Evolutionary conservation across 2,113 vertebrate species (phyloP), one percentile per base, ranked within the genome.

Genomic region (Triplophysa siluroides): DNA sequence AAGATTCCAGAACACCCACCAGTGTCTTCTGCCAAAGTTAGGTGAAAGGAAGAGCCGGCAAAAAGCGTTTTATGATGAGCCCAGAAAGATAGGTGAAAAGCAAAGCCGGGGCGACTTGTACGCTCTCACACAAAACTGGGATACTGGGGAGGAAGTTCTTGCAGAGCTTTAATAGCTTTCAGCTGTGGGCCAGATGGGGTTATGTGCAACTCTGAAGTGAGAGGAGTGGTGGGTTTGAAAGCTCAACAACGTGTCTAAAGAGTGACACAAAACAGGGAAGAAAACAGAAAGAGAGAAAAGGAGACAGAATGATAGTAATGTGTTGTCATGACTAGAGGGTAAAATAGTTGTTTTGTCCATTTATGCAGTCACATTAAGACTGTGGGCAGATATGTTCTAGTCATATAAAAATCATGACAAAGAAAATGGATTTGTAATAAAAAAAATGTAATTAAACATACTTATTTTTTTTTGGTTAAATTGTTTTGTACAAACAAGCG

Each of bases 161-260:
- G 88, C 63, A 65, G 87, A 33, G 84, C 82, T 79, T 38, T 94
- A 93, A 93, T 91, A 85, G 90, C 89, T 93, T 92, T 90, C 92
- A 93, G 93, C 92, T 94, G 92, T 90, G 89, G 83, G 76, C 90
- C 92, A 93, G 91, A 93, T 92, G 91, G 83, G 83, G 87, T 84
- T 86, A 74, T 84, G 78, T 84, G 85, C 68, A 84, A 83, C 82
- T 80, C 83, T 85, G 88, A 85, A 83, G 86, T 21, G 82, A 85
- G 73, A 85, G 84, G 88, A 79, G 86, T 87, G 87, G 86, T 84
- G 82, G 82, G 86, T 80, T 84, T 88, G 86, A 83, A 87, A 88
- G 83, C 89, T 90, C 86, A 82, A 88, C 88, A 81, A 88, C 85
- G 86, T 83, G 82, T 74, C 38, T 87, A 86, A 88, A 60, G 85